phyloP scores from a whole-genome alignment of 2,113 vertebrate genomes.

The Gallinago jamesoni region DNA sequence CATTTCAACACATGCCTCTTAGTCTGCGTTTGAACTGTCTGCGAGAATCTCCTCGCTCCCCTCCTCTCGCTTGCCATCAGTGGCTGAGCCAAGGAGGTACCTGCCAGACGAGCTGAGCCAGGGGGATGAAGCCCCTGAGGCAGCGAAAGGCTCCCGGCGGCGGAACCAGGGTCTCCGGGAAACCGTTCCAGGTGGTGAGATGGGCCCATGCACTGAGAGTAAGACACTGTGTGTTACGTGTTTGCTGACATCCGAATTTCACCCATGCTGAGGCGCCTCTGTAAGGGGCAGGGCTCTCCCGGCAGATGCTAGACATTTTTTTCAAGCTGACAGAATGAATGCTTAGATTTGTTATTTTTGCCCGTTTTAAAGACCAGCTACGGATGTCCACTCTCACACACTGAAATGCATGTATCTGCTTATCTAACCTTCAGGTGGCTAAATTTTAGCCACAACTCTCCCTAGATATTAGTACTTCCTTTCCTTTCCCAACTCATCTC shows the following conservation, averaged over 20 bases:
- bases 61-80: not conserved
- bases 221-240: accelerated
- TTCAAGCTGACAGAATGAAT: not conserved
- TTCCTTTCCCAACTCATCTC: not conserved
- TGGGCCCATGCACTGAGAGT: not conserved
- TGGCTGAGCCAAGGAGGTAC: not conserved
- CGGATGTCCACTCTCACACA: not conserved
- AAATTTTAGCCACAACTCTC: not conserved
- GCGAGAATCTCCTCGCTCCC: constrained; percentile 23
- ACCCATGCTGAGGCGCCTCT: not conserved
- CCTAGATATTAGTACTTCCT: not conserved
- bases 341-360: not conserved
- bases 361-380: not conserved
- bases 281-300: not conserved
- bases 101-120: not conserved
- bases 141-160: not conserved
- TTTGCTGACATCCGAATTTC: not conserved
- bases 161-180: not conserved
- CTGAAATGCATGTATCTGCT: not conserved
- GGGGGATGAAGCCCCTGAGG: not conserved
- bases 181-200: not conserved
- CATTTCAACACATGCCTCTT: constrained; percentile 40
- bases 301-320: not conserved
- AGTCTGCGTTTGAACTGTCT: constrained; percentile 29
- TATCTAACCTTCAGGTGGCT: not conserved